phyloP scores from a whole-genome alignment of 1,140 invertebrate genomes.

The Drosophila sturtevanti region DNA sequence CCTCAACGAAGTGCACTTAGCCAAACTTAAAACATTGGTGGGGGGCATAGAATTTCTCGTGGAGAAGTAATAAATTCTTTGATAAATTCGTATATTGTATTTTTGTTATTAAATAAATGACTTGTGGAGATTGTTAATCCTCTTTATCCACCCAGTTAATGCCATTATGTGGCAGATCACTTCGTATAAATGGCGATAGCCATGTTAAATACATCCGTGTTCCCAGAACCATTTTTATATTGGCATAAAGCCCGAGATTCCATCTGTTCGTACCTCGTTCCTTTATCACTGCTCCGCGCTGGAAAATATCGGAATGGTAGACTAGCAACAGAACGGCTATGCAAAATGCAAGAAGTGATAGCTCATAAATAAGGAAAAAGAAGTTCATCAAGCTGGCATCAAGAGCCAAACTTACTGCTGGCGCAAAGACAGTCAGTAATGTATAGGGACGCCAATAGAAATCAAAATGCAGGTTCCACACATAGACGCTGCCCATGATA shows the following conservation, averaged over 20 bases:
- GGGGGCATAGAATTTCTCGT: conserved; percentile 72
- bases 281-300: conserved; percentile 87
- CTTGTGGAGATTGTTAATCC: conserved; percentile 16
- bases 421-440: conserved; percentile 86
- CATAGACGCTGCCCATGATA: conserved; percentile 88
- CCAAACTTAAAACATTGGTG: conserved; percentile 83
- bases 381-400: conserved; percentile 76
- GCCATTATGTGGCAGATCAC: conserved; percentile 90
- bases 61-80: conserved; percentile 56
- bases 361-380: conserved; percentile 87
- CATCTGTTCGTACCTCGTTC: conserved; percentile 86
- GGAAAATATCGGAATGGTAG: conserved; percentile 87
- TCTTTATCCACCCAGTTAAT: conserved; percentile 85
- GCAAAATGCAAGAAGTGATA: conserved; percentile 87
- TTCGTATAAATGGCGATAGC: conserved; percentile 90
- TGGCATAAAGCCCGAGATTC: conserved; percentile 88
- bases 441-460: conserved; percentile 84
- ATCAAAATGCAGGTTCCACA: conserved; percentile 84
- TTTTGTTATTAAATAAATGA: conserved; percentile 20
- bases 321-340: conserved; percentile 87
- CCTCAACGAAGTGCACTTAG: conserved; percentile 83
- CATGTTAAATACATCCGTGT: conserved; percentile 89
- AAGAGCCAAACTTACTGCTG: conserved; percentile 86
- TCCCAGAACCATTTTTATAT: conserved; percentile 89
- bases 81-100: neutral